Evolutionary conservation across 2,888 invertebrate genomes (phyloP), one percentile per base, ranked within the genome.

Genomic region (Diadromus collaris): DNA sequence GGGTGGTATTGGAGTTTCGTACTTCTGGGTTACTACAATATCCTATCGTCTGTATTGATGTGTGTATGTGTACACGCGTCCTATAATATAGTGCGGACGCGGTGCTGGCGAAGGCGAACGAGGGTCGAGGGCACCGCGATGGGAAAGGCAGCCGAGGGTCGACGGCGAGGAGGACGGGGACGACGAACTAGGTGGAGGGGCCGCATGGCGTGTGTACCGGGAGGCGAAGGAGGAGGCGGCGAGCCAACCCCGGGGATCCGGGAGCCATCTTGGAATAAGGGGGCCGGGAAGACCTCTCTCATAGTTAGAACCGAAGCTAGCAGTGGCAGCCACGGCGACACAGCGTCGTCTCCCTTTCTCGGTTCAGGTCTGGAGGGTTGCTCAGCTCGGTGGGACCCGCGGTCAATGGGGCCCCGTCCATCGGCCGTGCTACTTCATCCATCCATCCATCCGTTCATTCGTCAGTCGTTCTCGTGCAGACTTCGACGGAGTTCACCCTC

Each of bases 81-180:
- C 32, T 44, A 68, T 29, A 27, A 56, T 67, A 21, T 48, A 48
- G 19, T 67, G 56, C 60, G 32, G 29, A 51, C 60, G 60, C 44
- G 21, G 21, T 58, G 41, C 41, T 61, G 41, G 61, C 24, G 78
- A 72, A 68, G 78, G 72, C 69, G 65, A 65, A 16, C 54, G 56
- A 68, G 74, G 74, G 74, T 69, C 74, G 74, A 68, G 69, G 74
- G 69, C 78, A 77, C 32, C 60, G 34, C 51, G 68, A 72, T 74
- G 69, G 74, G 69, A 78, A 68, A 76, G 70, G 76, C 64, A 65
- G 71, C 51, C 71, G 71, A 76, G 76, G 71, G 76, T 70, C 71
- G 71, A n/a, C 70, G 58, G 10, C 51, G 71, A 65, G 29, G 34
- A 44, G 64, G 64, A 76, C 65, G 65, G 71, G 60, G 76, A 76